Evolutionary conservation across 2,797 vertebrate genomes (phyloP).

Genomic region (Chanos chanos): DNA sequence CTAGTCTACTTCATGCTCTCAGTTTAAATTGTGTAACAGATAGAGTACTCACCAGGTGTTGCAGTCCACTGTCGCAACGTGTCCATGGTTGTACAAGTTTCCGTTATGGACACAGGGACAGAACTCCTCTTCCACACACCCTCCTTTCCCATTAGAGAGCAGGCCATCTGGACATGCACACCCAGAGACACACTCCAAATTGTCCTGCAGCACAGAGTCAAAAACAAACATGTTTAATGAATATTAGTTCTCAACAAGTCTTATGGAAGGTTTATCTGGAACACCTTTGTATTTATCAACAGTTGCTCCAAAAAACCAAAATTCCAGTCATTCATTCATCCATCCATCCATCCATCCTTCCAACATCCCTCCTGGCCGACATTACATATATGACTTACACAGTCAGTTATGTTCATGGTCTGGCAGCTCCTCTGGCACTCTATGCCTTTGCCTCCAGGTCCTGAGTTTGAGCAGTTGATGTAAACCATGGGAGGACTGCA

Average conservation of each 20-base stretch:
- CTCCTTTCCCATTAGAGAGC: conserved; percentile 68
- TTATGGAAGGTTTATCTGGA: not conserved
- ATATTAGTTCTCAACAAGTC: not conserved
- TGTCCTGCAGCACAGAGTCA: conserved; percentile 57
- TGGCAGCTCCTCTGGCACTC: conserved; percentile 87
- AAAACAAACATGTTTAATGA: not conserved
- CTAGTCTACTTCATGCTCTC: not conserved
- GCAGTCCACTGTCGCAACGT: conserved; percentile 70
- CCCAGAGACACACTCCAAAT: conserved; percentile 73
- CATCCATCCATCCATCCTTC: not conserved
- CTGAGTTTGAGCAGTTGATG: conserved; percentile 74
- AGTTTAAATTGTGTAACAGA: not conserved
- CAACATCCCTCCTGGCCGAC: not conserved
- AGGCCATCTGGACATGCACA: conserved; percentile 77
- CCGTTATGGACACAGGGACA: conserved; percentile 78
- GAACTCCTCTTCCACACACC: conserved; percentile 67
- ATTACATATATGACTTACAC: conserved; percentile 72
- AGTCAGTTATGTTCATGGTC: conserved; percentile 68
- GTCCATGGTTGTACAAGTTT: conserved; percentile 60
- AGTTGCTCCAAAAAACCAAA: too few species aligned
- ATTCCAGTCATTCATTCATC: not conserved
- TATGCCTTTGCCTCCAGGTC: conserved; percentile 57
- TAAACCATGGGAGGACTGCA: conserved; percentile 80
- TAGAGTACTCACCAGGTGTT: conserved; percentile 75
- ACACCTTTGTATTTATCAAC: not conserved